Evolutionary conservation across 2,888 invertebrate species (phyloP).

Genomic region (Catocala sponsa): DNA sequence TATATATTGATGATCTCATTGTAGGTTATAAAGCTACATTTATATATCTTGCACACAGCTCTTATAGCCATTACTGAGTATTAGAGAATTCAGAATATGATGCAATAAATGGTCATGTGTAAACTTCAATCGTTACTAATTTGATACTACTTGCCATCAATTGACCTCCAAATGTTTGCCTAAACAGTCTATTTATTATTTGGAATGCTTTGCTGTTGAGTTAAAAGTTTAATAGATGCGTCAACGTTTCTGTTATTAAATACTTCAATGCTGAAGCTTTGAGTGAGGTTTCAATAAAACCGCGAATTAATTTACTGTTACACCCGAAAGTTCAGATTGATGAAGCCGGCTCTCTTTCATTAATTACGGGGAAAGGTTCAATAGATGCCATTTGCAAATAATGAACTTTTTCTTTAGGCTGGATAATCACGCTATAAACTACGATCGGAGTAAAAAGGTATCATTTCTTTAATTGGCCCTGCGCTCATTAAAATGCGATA

Average conservation of each 20-base stretch:
- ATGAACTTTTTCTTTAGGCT: conserved; percentile 2
- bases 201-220: conserved; percentile 1
- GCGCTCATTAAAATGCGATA: conserved; percentile 44
- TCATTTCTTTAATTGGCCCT: conserved; percentile 41
- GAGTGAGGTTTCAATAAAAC: background rate
- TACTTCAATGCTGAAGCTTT: too few relatives aligned
- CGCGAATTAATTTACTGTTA: background rate
- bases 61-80: background rate
- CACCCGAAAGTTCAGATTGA: background rate
- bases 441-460: conserved; percentile 28
- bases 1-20: background rate
- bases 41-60: background rate
- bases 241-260: too few relatives aligned
- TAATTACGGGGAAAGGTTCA: conserved; percentile 3
- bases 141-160: conserved; percentile 9
- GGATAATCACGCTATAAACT: conserved; percentile 26
- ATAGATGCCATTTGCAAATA: conserved; percentile 5
- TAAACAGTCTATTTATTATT: conserved; percentile 5
- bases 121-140: conserved; percentile 9
- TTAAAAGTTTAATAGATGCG: background rate
- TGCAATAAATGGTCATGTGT: conserved; percentile 9
- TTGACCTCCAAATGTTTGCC: conserved; percentile 13
- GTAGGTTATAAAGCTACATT: background rate
- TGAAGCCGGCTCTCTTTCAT: background rate
- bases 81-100: conserved; percentile 1